These are phyloP conservation scores for Zaprionus ornatus DNA, from an alignment of 1,140 invertebrate species.

Conservation along the genomic window DNA sequence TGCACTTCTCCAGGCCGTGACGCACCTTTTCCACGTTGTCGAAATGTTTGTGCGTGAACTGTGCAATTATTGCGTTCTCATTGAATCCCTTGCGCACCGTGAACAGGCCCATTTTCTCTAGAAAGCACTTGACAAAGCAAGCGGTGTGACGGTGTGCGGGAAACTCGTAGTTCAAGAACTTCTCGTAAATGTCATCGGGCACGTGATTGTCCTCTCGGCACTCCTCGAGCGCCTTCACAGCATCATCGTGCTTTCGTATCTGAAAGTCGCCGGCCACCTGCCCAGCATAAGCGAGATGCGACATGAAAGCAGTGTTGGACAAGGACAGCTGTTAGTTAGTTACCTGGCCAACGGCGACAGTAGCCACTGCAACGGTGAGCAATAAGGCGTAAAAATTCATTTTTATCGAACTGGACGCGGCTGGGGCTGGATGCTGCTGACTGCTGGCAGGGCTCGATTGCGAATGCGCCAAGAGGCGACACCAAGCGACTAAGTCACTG, in stretches of 20 bases:
- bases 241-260: conserved; percentile 65
- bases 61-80: conserved; percentile 62
- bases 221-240: conserved; percentile 64
- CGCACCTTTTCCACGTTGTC: conserved; percentile 56
- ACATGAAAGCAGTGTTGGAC: background rate
- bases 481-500: conserved; percentile 32
- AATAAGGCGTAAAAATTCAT: conserved; percentile 63
- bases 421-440: conserved; percentile 36
- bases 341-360: conserved; percentile 53
- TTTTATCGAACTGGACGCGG: conserved; percentile 29
- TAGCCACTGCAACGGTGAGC: conserved; percentile 42
- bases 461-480: conserved; percentile 60
- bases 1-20: conserved; percentile 78
- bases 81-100: conserved; percentile 64
- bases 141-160: conserved; percentile 68
- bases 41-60: conserved; percentile 60
- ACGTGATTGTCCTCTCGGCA: conserved; percentile 65
- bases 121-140: conserved; percentile 76
- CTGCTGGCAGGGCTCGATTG: conserved; percentile 60
- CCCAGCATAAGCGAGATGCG: background rate
- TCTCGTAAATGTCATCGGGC: conserved; percentile 76
- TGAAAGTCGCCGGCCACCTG: conserved; percentile 68
- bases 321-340: conserved; percentile 33
- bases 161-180: conserved; percentile 72
- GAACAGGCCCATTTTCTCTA: conserved; percentile 77